Base-by-base conservation (phyloP, 92 coral and sea anemone species). In the Heliopora coerulea region DNA sequence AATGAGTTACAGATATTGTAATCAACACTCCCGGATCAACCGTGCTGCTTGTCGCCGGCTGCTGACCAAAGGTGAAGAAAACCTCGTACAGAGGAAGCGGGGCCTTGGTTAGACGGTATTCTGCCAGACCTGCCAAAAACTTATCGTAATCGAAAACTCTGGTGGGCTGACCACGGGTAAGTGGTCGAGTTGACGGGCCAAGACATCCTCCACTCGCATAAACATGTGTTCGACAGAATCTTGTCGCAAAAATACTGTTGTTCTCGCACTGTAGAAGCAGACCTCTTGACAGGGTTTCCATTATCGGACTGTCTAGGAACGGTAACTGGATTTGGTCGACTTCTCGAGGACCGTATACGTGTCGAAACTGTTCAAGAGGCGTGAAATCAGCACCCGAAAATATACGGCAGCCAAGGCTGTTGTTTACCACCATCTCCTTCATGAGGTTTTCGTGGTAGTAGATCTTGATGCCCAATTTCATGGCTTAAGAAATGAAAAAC, bases 121-220 rank as follows among this genome's bases (percentile, higher is more conserved):
- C 77, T 0, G 77, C 77, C 32, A 70, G 35, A 23, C 63, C 62
- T 1, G 62, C 31, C 48, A 70, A 25, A 19, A 70, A 70, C 19
- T 0, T 14, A 13, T 70, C 57, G 32, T 26, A 70, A 28, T 70
- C 77, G 25, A 70, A 70, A 19, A 70, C 77, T 18, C 12, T 33
- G 0, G 77, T 70, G 28, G 48, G 50, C 14, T 70, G 63, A 8
- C 63, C 49, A 17, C 77, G 77, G 13, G 0, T 49, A 14, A 70
- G 77, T 28, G 2, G 27, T 18, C 31, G 27, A 1, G 54, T 13
- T 18, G 3, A n/a, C 2, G 62, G n/a, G 13, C 63, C 77, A 29
- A 70, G 39, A 32, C 77, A 70, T 7, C 77, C 77, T 8, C 77
- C 77, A 54, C 77, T 70, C 0, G 77, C 77, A 23, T 48, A 70